Percentiles rank a stretch among this genome's conserved stretches.
Evolutionary conservation across 2,888 invertebrate genomes (phyloP).

Genomic region (Aphelenchoides bicaudatus): DNA sequence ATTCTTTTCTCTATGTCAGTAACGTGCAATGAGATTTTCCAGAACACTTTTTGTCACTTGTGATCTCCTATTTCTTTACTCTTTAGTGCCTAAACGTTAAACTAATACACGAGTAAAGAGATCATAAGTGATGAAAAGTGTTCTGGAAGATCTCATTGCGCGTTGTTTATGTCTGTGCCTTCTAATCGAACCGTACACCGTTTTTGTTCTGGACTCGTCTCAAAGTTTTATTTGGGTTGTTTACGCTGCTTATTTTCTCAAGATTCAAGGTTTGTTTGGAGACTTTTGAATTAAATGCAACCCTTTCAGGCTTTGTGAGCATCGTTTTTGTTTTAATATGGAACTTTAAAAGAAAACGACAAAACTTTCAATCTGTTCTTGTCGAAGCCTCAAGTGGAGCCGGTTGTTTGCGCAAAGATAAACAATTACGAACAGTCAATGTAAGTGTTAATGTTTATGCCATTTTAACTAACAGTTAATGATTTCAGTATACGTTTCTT

Average conservation of each 20-base stretch:
- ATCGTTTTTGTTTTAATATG: not conserved
- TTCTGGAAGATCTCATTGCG: too few species aligned
- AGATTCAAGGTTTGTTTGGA: not conserved
- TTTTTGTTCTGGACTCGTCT: not conserved
- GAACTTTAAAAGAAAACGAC: not conserved
- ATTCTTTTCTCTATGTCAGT: too few species aligned
- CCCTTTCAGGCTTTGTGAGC: constrained; percentile 7
- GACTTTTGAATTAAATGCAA: not conserved
- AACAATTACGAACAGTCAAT: not conserved
- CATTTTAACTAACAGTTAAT: too few species aligned
- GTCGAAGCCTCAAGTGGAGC: constrained; percentile 8
- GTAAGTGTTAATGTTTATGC: not conserved
- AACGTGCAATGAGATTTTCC: too few species aligned
- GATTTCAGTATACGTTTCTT: not conserved
- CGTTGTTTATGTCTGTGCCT: constrained; percentile 1
- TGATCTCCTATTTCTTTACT: too few species aligned
- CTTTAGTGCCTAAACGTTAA: too few species aligned
- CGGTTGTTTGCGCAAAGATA: not conserved
- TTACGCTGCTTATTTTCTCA: constrained; percentile 7
- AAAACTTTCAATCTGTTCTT: not conserved
- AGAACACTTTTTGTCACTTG: too few species aligned
- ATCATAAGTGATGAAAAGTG: too few species aligned
- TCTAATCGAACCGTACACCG: constrained; percentile 2
- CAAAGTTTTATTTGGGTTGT: not conserved
- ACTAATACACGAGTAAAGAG: too few species aligned